Base-by-base conservation (phyloP, 2,888 invertebrate genomes). In the Latrodectus hesperus region DNA sequence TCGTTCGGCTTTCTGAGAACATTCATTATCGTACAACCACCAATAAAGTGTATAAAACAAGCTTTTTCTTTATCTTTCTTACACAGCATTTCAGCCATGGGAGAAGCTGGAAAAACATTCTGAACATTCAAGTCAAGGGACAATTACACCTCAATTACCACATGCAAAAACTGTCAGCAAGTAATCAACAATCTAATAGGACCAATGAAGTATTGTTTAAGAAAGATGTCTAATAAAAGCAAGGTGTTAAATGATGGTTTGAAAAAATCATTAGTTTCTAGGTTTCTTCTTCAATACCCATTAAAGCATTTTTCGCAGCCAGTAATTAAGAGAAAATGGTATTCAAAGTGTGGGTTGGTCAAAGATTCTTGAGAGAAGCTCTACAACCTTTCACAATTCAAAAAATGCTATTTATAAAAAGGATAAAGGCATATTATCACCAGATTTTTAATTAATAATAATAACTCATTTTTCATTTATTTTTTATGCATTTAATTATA, bases 111-210 rank as follows among this genome's bases (percentile, higher is more conserved):
- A 64, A 64, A 64, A 17, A 64, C 0, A 17, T n/a, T 64, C 64
- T 12, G 64, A 64, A n/a, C 9, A 64, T 16, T n/a, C 16, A n/a
- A 64, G 16, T 79, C 71, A 65, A 22, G n/a, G 49, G 16, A 68
- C 82, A 84, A 84, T 77, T 84, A 77, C 53, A 84, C 84, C 77
- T 76, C 84, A 77, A 84, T 84, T 84, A 84, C 65, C 64, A 72
- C 52, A n/a, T 16, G 77, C 84, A 22, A 72, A n/a, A 65, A 84
- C 84, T 84, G 84, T 77, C 84, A 84, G 70, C 76, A 71, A 53
- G 52, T 65, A 38, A 17, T 75, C 75, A 49, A 49, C 22, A 65
- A 17, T 72, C 38, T 72, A 75, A 64, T 17, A 60, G 72, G 67
- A 64, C 16, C 26, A 12, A 53, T 38, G 64, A n/a, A 26, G 70